Conservation (phyloP, 2,113 vertebrate species). For the Pavo muticus region DNA sequence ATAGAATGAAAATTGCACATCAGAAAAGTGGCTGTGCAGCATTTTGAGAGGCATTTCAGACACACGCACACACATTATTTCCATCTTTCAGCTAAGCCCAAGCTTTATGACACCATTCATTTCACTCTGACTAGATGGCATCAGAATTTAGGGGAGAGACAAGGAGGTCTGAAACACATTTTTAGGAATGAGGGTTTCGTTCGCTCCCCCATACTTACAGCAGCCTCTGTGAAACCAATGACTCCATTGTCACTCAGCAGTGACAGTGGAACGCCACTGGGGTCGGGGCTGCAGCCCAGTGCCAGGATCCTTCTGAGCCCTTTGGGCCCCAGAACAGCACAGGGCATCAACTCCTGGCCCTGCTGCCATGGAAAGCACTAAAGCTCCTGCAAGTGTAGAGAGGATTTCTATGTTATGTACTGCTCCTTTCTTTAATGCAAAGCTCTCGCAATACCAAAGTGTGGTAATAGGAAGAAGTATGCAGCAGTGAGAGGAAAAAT, state of each 20-base stretch:
- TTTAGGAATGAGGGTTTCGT: neutral
- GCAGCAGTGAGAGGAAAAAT: neutral
- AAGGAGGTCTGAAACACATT: neutral
- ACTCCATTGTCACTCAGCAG: neutral
- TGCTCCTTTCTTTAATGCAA: neutral
- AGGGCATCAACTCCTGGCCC: too few species aligned
- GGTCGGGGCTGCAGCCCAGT: neutral
- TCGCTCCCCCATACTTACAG: neutral
- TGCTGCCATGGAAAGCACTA: neutral
- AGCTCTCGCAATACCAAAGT: accelerated
- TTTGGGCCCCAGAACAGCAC: too few species aligned
- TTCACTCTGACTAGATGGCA: neutral
- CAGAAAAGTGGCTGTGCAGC: neutral
- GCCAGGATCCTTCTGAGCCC: too few species aligned
- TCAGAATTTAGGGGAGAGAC: neutral
- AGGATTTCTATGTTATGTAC: neutral
- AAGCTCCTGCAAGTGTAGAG: neutral
- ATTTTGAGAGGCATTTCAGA: neutral
- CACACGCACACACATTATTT: neutral
- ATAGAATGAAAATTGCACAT: slow-evolving; percentile 7
- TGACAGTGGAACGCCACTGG: accelerated
- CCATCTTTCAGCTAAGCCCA: neutral
- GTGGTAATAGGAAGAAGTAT: neutral
- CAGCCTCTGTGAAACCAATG: neutral
- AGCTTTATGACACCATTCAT: neutral